Conservation (phyloP, 2,797 vertebrate genomes). For the Pelochelys cantorii region DNA sequence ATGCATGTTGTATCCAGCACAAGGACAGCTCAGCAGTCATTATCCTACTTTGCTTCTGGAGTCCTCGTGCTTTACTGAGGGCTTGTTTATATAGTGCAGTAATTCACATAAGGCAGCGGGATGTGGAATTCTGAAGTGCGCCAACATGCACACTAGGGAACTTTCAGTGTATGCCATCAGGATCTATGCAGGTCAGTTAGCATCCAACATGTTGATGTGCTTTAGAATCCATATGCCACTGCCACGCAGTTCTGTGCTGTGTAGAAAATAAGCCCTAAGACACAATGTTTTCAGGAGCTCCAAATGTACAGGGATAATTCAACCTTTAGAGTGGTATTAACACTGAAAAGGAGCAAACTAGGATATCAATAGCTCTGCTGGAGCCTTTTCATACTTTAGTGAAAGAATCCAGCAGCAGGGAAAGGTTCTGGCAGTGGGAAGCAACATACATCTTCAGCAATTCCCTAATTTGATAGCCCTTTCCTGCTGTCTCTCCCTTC, state of each 20-base stretch:
- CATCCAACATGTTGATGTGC: too few species aligned
- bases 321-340: neutral
- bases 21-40: neutral
- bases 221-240: neutral
- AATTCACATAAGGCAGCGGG: neutral
- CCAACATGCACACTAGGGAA: neutral
- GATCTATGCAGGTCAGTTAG: neutral
- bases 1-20: neutral
- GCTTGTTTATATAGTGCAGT: neutral
- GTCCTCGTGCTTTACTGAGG: neutral
- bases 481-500: neutral
- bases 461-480: neutral
- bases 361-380: neutral
- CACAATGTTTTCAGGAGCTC: neutral
- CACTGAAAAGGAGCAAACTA: neutral
- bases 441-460: neutral
- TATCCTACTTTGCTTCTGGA: neutral
- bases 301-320: neutral
- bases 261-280: neutral
- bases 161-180: neutral
- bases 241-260: neutral
- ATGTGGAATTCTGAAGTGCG: neutral
- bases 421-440: neutral
- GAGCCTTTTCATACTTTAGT: neutral
- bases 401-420: neutral